phyloP scores from a whole-genome alignment of 1,140 invertebrate species.

The Aphis gossypii region DNA sequence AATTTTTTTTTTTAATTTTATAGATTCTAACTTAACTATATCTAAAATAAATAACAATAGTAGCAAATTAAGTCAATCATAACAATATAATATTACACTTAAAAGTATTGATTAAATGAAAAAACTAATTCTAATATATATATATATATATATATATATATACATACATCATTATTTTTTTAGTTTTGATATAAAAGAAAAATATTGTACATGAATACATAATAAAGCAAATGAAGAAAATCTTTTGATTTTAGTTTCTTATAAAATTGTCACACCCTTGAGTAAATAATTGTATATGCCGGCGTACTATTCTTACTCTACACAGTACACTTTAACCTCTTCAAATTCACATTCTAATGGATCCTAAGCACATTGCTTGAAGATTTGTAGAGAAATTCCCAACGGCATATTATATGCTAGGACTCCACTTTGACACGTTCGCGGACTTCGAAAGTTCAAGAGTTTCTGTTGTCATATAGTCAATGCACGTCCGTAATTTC shows the following conservation, averaged over 20 bases:
- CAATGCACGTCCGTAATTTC: neutral
- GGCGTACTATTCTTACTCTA: neutral
- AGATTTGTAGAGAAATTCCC: neutral
- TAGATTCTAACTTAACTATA: too few species aligned
- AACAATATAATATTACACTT: too few species aligned
- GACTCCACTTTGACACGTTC: slow-evolving; percentile 46
- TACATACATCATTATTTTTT: neutral
- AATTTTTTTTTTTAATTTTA: too few species aligned
- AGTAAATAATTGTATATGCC: slow-evolving; percentile 1
- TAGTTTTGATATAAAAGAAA: neutral
- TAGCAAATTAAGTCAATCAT: too few species aligned
- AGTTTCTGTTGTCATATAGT: neutral
- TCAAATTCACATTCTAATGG: slow-evolving; percentile 22
- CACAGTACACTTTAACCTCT: neutral
- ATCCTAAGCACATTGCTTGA: neutral
- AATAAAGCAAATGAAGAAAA: neutral
- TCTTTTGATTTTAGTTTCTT: neutral
- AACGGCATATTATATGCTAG: neutral
- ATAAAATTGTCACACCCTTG: neutral
- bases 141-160: too few species aligned
- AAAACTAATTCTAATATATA: too few species aligned
- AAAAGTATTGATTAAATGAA: too few species aligned
- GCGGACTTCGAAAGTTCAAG: neutral
- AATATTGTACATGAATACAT: neutral
- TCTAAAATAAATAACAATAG: too few species aligned